Percentiles rank a stretch among this genome's conserved stretches.
Conservation (phyloP, 2,888 invertebrate genomes). For the Chaitophorus viminalis region DNA sequence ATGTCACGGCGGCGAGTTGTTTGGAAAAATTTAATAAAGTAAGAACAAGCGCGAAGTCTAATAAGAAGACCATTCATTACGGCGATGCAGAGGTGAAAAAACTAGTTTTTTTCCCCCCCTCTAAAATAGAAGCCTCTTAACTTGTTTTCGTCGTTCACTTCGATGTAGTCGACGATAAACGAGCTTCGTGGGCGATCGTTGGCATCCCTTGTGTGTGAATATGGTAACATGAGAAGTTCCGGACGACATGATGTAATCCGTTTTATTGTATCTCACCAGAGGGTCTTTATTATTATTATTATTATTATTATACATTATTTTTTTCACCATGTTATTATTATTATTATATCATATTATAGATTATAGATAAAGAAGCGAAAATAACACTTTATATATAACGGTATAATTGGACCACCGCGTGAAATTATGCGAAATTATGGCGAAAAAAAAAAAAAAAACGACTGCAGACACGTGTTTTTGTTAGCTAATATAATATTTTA, state of each 20-base stretch:
- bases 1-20: slow-evolving; percentile 2
- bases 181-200: slow-evolving; percentile 62
- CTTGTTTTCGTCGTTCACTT: slow-evolving; percentile 53
- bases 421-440: neutral
- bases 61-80: slow-evolving; percentile 54
- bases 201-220: slow-evolving; percentile 57
- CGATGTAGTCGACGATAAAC: slow-evolving; percentile 60
- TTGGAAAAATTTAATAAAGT: slow-evolving; percentile 2
- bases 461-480: neutral
- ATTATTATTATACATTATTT: slow-evolving; percentile 29
- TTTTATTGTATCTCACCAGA: slow-evolving; percentile 61
- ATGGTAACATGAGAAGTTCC: slow-evolving; percentile 61
- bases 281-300: slow-evolving; percentile 56
- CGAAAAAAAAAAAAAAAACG: neutral
- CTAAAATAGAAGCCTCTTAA: slow-evolving; percentile 58
- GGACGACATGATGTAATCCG: slow-evolving; percentile 62
- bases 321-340: slow-evolving; percentile 19
- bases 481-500: neutral
- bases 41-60: slow-evolving; percentile 20
- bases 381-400: neutral
- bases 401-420: neutral
- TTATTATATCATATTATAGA: slow-evolving; percentile 27
- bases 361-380: slow-evolving; percentile 22
- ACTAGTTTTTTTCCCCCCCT: slow-evolving; percentile 54
- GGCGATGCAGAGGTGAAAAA: slow-evolving; percentile 51